Base-by-base conservation (phyloP, 2,797 vertebrate genomes). In the Rhinoraja longicauda region DNA sequence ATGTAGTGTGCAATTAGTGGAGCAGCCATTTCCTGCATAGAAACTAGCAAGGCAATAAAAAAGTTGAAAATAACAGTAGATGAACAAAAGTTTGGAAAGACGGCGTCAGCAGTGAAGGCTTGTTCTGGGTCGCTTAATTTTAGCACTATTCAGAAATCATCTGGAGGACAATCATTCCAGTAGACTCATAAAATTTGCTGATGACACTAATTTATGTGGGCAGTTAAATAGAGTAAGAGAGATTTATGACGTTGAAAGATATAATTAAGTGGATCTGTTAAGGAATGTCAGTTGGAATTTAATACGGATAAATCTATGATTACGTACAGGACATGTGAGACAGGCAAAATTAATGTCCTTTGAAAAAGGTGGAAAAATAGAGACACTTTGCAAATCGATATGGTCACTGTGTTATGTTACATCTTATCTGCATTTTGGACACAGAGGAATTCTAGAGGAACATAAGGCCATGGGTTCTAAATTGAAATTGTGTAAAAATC, bases 221-320 rank as follows among this genome's bases (percentile, higher is more conserved):
- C 84, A 88, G 59, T 88, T 88, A 88, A 88, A 84, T 36, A 36
- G 84, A 67, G 84, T 88, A 88, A 64, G n/a, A 67, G 84, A 88
- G 84, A 88, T 88, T 88, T 88, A 88, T 88, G 84, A 88, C 84
- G 62, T 88, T 67, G 59, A 88, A 67, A 67, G 84, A 67, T n/a
- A 88, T 88, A 88, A 88, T 88, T 88, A 88, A 88, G 67, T 88
- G 84, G 84, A 67, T 88, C 84, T 36, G n/a, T 88, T 88, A 88
- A 88, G 62, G 19, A 36, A 88, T 88, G 59, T 88, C 84, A 67
- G 84, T 64, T 67, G 62, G 62, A 88, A 88, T 88, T 88, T 62
- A 88, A 67, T 21, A 17, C 29, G n/a, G 59, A 88, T 64, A 64
- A 88, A 88, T 88, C 59, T 32, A 21, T 86, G 57, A 86, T 64